Evolutionary conservation across 2,888 invertebrate genomes (phyloP).

Genomic region (Holacanthella duospinosa): DNA sequence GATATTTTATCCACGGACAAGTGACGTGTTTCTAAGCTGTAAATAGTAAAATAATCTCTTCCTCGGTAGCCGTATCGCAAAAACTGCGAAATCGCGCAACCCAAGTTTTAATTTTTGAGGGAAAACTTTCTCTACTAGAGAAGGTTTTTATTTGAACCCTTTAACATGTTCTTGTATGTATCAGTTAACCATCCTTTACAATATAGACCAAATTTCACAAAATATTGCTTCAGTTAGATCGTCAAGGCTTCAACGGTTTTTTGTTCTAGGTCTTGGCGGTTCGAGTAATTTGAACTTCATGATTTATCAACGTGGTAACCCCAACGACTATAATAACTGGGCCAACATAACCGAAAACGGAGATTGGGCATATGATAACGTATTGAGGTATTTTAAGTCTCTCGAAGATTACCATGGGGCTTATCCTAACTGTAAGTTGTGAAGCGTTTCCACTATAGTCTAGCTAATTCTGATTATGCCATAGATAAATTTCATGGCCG

Average conservation of each 20-base stretch:
- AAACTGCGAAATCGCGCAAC: too few relatives aligned
- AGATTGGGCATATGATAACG: constrained; percentile 6
- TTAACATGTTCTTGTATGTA: too few relatives aligned
- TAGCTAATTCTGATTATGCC: background rate
- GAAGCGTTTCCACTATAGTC: background rate
- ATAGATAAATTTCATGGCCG: constrained; percentile 20
- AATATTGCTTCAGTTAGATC: background rate
- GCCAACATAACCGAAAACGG: constrained; percentile 6
- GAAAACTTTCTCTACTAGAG: too few relatives aligned
- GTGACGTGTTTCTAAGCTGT: too few relatives aligned
- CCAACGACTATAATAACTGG: constrained; percentile 50
- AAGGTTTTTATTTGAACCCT: background rate
- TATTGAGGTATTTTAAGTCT: constrained; percentile 8
- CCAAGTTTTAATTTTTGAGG: background rate
- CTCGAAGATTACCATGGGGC: constrained; percentile 21
- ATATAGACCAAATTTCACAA: too few relatives aligned
- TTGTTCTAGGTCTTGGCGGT: constrained; percentile 54
- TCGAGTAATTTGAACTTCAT: constrained; percentile 64
- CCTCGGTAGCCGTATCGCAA: too few relatives aligned
- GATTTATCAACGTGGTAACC: constrained; percentile 59
- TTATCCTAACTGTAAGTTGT: constrained; percentile 4
- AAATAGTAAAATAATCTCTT: too few relatives aligned
- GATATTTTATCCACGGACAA: too few relatives aligned
- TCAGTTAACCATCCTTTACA: too few relatives aligned
- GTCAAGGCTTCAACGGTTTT: background rate